phyloP scores from a whole-genome alignment of 1,140 invertebrate genomes.

The Archivesica marissinica region DNA sequence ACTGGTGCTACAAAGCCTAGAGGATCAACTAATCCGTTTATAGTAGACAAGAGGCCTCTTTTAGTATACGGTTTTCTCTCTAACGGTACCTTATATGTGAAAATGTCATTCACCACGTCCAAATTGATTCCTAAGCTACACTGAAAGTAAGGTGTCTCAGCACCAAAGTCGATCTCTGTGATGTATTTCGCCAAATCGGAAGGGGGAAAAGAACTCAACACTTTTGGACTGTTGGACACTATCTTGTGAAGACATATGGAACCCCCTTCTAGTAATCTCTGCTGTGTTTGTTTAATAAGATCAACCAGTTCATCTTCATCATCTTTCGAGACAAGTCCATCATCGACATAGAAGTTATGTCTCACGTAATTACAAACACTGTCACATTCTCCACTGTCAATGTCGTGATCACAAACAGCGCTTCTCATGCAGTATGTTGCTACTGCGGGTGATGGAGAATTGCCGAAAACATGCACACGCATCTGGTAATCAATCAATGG shows the following conservation, averaged over 20 bases:
- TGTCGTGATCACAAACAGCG: too few relatives aligned
- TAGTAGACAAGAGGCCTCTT: slow-evolving; percentile 63
- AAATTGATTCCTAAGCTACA: slow-evolving; percentile 37
- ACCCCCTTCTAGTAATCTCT: neutral
- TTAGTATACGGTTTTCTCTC: slow-evolving; percentile 54
- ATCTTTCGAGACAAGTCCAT: neutral
- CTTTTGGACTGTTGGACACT: slow-evolving; percentile 34
- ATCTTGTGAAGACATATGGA: slow-evolving; percentile 41
- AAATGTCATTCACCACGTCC: slow-evolving; percentile 34
- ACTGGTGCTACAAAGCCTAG: slow-evolving; percentile 13
- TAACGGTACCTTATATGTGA: slow-evolving; percentile 19
- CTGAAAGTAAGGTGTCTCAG: slow-evolving; percentile 17
- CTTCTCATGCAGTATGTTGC: neutral
- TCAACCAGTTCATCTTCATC: neutral
- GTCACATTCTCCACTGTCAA: too few relatives aligned
- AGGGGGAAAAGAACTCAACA: slow-evolving; percentile 21
- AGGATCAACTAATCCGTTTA: slow-evolving; percentile 47
- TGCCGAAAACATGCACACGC: neutral
- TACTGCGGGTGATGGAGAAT: neutral
- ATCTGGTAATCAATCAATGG: too few relatives aligned
- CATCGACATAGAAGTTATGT: neutral
- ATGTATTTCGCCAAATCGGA: slow-evolving; percentile 47
- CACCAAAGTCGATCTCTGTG: slow-evolving; percentile 8
- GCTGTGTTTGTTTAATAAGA: slow-evolving; percentile 17
- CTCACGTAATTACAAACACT: too few relatives aligned